Conservation (phyloP, 2,888 invertebrate species). For the Gari tellinella region DNA sequence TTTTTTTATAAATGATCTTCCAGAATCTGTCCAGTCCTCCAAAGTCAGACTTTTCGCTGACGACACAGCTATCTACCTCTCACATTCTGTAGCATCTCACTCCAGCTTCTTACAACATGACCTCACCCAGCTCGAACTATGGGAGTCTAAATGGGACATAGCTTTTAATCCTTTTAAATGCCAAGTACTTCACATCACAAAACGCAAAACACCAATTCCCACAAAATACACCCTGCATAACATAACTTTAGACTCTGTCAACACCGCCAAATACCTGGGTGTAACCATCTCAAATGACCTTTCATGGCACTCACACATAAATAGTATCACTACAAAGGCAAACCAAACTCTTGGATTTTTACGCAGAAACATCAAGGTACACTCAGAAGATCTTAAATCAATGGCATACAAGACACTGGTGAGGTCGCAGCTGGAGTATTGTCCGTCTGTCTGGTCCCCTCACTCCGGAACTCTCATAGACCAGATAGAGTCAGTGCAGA, state of each 20-base stretch:
- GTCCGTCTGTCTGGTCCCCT: constrained; percentile 22
- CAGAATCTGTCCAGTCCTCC: not conserved
- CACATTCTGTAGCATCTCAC: not conserved
- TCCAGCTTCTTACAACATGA: not conserved
- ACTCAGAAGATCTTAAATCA: too few species aligned
- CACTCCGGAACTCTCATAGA: constrained; percentile 4
- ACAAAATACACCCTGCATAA: not conserved
- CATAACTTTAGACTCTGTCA: not conserved
- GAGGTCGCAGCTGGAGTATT: constrained; percentile 11
- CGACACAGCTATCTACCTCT: constrained; percentile 1
- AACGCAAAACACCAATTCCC: not conserved
- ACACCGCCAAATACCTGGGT: constrained; percentile 6
- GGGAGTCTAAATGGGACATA: not conserved
- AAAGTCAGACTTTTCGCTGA: too few species aligned
- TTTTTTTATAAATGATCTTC: constrained; percentile 10
- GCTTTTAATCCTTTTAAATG: constrained; percentile 8
- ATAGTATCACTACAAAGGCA: not conserved
- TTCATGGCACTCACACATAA: too few species aligned
- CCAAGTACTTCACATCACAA: constrained; percentile 14
- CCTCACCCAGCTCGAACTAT: not conserved
- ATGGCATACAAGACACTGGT: constrained; percentile 13
- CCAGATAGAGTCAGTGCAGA: constrained; percentile 5
- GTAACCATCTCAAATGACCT: too few species aligned
- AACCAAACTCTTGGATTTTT: constrained; percentile 1
- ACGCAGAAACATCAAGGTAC: constrained; percentile 4